Conservation (phyloP, 2,113 vertebrate genomes). For the Austrofundulus limnaeus region DNA sequence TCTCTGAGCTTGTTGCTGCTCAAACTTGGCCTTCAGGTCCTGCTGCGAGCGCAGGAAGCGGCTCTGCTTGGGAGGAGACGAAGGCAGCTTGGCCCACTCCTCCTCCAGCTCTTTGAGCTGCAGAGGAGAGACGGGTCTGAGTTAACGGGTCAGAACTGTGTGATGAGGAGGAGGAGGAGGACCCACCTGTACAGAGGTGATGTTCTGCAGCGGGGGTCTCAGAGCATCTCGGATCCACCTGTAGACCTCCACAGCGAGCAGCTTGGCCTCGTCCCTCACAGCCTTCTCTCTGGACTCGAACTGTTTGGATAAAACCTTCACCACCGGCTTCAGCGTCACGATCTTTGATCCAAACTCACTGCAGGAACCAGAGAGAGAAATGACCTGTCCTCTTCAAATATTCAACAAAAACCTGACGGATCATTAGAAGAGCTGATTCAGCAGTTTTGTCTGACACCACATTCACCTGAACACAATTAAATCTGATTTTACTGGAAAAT, state of each 20-base stretch:
- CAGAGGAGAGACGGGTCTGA: background rate
- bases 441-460: no score
- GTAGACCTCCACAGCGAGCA: conserved; percentile 93
- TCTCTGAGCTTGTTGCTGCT: conserved; percentile 89
- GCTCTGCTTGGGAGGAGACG: conserved; percentile 85
- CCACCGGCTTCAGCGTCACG: conserved; percentile 93
- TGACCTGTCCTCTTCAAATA: background rate
- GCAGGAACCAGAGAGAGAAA: background rate
- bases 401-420: no score
- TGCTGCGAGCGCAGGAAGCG: conserved; percentile 97
- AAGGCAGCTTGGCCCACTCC: conserved; percentile 93
- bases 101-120: conserved; percentile 98
- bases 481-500: no score
- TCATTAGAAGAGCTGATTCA: no score
- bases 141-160: background rate
- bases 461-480: no score
- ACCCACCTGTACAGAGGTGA: conserved; percentile 94
- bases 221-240: conserved; percentile 96
- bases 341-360: conserved; percentile 99
- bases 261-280: conserved; percentile 94
- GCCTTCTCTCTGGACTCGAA: conserved; percentile 99
- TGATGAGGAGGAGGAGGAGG: no score
- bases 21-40: conserved; percentile 93
- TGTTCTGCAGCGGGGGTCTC: conserved; percentile 88
- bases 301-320: conserved; percentile 95